A percentile compares a stretch with the other conserved stretches of the same genome.
phyloP scores from a whole-genome alignment of 2,797 vertebrate genomes.

The Diplodus puntazzo region DNA sequence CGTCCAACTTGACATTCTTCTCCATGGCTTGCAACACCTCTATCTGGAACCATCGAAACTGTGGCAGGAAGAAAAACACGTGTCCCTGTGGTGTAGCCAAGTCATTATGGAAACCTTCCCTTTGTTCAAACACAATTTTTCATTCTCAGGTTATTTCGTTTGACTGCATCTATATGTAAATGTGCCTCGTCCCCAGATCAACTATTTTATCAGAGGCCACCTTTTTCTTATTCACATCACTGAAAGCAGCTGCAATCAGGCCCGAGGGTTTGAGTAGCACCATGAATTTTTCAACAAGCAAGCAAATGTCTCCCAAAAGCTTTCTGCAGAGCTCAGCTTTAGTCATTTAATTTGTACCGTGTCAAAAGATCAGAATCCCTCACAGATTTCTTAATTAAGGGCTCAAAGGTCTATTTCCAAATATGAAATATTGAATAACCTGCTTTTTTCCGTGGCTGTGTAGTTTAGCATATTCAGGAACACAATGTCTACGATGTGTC shows the following conservation, averaged over 20 bases:
- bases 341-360: neutral
- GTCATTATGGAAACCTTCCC: neutral
- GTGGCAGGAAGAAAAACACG: slow-evolving; percentile 26
- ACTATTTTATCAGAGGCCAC: slow-evolving; percentile 29
- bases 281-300: slow-evolving; percentile 29
- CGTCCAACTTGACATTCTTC: slow-evolving; percentile 94
- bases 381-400: neutral
- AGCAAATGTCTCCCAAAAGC: neutral
- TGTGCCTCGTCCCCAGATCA: slow-evolving; percentile 16
- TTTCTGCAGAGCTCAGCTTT: neutral
- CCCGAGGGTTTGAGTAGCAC: neutral
- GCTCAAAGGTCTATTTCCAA: too few species aligned
- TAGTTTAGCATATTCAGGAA: neutral
- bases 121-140: slow-evolving; percentile 22
- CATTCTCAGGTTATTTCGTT: slow-evolving; percentile 14
- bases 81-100: neutral
- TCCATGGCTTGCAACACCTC: slow-evolving; percentile 96
- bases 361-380: neutral
- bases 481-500: neutral
- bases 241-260: slow-evolving; percentile 16
- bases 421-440: neutral
- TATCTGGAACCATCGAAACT: slow-evolving; percentile 94
- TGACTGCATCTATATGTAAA: slow-evolving; percentile 62
- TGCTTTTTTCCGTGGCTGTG: neutral
- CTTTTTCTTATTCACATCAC: slow-evolving; percentile 26